Base-by-base conservation (phyloP, 2,888 invertebrate species). In the Pomacea canaliculata region DNA sequence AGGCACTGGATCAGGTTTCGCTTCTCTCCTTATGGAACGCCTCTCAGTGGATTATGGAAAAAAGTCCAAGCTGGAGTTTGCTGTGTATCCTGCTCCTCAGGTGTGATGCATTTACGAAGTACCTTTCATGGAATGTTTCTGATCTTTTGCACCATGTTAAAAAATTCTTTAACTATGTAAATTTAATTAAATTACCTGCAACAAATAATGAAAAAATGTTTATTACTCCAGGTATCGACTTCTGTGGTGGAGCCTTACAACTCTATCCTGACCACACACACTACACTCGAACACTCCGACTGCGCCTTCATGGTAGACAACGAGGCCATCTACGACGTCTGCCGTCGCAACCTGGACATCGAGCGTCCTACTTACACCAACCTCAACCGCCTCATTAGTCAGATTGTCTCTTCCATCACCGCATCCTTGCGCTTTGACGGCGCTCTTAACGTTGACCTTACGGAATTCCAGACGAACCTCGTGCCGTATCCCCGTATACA, bases 401-500 rank as follows among this genome's bases (percentile, higher is more conserved):
- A 70, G 71, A 62, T 76, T 67, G 76, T 76, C 10, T 67, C 67
- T 37, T 66, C 72, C 10, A 76, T 76, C 48, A 76, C 76, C 9
- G 48, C 51, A 13, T 59, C 77, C 23, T 62, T 73, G 60, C 72
- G 77, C 23, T 77, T 77, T 59, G 73, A 77, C 56, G 77, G 73
- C n/a, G 72, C 73, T 19, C 60, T 77, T 10, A 77, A 77, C 46
- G 65, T 70, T 27, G 66, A 72, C 18, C 70, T 77, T 23, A 69
- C 73, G 7, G 73, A 77, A 70, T 77, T 68, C 27, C 77, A 77
- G 60, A 77, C 77, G 65, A 77, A 77, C 46, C 51, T 77, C 49
- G 77, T 77, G 1, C 77, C 77, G 13, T 77, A 70, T 49, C 77
- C 77, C 19, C 67, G 77, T 49, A 77, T 77, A 62, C 77, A 77